Conservation (phyloP, 1,140 invertebrate species). For the Calycopis cecrops region DNA sequence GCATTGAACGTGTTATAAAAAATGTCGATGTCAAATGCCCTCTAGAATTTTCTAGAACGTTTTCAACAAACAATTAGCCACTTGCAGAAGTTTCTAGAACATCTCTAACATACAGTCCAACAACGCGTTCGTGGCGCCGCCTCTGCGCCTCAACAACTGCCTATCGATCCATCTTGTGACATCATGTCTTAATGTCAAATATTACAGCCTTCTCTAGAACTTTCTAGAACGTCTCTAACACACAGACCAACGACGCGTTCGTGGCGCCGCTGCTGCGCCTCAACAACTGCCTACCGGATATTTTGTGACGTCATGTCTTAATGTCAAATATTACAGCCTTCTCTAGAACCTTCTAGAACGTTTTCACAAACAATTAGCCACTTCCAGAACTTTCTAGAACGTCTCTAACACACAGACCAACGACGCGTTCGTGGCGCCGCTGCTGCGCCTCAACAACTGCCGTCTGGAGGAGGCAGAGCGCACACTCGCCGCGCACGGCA, state of each 20-base stretch:
- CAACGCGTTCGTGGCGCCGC: too few species aligned
- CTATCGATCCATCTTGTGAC: too few species aligned
- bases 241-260: too few species aligned
- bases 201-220: background rate
- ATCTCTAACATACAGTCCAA: slow-evolving; percentile 80
- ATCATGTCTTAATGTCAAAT: too few species aligned
- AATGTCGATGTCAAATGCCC: background rate
- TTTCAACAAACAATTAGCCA: too few species aligned
- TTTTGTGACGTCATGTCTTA: too few species aligned
- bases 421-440: slow-evolving; percentile 92
- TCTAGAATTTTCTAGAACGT: background rate
- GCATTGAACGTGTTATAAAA: too few species aligned
- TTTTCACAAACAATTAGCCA: too few species aligned
- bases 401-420: slow-evolving; percentile 83
- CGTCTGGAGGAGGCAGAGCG: slow-evolving; percentile 95
- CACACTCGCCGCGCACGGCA: slow-evolving; percentile 89
- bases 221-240: background rate
- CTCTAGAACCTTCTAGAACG: background rate
- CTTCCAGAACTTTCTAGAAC: background rate
- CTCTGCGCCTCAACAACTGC: too few species aligned
- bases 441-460: slow-evolving; percentile 95
- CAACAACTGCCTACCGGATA: too few species aligned
- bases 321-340: background rate
- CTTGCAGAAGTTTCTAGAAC: background rate
- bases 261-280: too few species aligned